A percentile compares a stretch with the other conserved stretches of the same genome.
Conservation (phyloP, 2,797 vertebrate species). For the Coccyzus lansbergi region DNA sequence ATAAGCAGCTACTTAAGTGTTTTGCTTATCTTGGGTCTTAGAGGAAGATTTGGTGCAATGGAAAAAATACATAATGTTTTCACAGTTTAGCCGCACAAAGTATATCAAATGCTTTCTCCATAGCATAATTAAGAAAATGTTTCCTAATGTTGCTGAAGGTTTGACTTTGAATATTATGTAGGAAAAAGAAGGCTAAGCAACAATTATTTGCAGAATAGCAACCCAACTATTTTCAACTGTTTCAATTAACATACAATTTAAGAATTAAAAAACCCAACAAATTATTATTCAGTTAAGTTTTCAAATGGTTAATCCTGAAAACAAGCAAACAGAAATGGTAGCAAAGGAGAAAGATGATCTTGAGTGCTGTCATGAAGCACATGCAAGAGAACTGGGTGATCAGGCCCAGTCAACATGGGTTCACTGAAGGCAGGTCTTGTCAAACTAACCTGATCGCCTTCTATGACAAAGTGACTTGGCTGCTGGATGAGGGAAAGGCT, state of each 20-base stretch:
- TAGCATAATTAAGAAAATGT: neutral
- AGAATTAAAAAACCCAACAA: neutral
- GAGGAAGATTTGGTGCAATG: neutral
- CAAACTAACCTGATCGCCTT: too few relatives aligned
- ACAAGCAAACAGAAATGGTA: neutral
- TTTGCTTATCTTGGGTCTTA: constrained; percentile 28
- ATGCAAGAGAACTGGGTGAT: too few relatives aligned
- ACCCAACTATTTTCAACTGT: neutral
- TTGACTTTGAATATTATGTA: neutral
- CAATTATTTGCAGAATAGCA: neutral
- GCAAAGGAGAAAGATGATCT: neutral
- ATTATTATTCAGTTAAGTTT: neutral
- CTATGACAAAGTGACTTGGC: too few relatives aligned
- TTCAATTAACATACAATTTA: neutral
- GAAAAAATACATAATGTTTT: neutral
- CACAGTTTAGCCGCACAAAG: neutral
- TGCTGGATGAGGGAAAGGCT: too few relatives aligned
- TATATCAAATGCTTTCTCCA: neutral
- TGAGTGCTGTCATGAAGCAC: too few relatives aligned
- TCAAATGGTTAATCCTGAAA: neutral
- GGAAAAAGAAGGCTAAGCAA: neutral
- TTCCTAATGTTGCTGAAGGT: neutral
- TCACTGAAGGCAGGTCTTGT: too few relatives aligned
- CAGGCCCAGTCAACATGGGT: too few relatives aligned
- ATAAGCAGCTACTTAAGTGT: constrained; percentile 3